Evolutionary conservation across 2,797 vertebrate species (phyloP), one percentile per base, ranked within the genome.

Genomic region (Pempheris klunzingeri): DNA sequence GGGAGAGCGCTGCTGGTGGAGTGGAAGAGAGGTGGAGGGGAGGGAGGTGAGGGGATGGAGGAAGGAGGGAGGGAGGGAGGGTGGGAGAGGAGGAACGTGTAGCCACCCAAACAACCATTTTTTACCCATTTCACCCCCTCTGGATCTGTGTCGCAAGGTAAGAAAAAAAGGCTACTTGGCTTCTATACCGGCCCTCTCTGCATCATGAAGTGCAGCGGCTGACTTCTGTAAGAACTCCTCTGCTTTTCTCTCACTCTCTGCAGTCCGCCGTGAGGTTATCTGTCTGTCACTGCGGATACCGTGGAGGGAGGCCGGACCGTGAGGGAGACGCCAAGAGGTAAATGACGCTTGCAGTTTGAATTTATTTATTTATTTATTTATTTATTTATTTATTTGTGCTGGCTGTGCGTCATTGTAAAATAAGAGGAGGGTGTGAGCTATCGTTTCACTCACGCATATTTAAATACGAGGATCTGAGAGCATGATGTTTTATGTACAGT

Each of bases 21-120:
- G 15, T 66, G 28, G 66, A 7, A 14, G 50, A 58, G 17, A 28
- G 26, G 47, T 17, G 57, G 28, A 6, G 55, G 36, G 60, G 14
- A 4, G 69, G 58, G 41, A 54, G 2, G 32, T 38, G 0, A 24
- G 3, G 53, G 49, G 67, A 66, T 24, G 63, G 49, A 41, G 64
- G 74, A 18, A 44, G 69, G 49, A 41, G 36, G 53, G 63, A 52
- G 77, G 70, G 44, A 50, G 78, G 47, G 54, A 36, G 72, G 67
- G 72, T 59, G 71, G 82, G 78, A 80, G 77, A 76, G 65, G 43
- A 85, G 66, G 86, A 91, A 83, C 89, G 88, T 85, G 87, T 87
- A 91, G 90, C 92, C 91, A 90, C 90, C 90, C 90, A 91, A 93
- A 92, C 91, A 91, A 86, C 90, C 86, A 62, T 81, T 90, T 90